These are phyloP conservation scores for Enteromius mattozi DNA, from an alignment of 2,797 vertebrate genomes.

Conservation along the genomic window DNA sequence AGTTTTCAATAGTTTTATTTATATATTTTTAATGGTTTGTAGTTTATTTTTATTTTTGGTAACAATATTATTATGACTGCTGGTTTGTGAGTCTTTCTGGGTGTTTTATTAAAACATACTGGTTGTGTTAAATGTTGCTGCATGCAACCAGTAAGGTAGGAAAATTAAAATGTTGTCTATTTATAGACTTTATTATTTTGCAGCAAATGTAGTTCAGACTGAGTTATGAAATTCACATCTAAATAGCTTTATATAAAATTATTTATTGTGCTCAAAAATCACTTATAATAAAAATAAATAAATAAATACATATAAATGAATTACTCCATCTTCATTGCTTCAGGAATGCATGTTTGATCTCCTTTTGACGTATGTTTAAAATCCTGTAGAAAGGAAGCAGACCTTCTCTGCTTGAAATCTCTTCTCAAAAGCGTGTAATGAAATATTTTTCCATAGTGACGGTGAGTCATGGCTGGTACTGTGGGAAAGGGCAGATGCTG, in stretches of 20 bases:
- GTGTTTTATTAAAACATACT: neutral
- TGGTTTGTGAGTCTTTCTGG: neutral
- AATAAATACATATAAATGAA: neutral
- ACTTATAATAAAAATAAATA: neutral
- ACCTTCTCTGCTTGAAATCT: neutral
- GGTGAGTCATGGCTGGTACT: slow-evolving; percentile 42
- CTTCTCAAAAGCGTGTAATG: slow-evolving; percentile 20
- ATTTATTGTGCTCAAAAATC: neutral
- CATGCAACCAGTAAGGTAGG: neutral
- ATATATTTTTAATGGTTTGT: neutral
- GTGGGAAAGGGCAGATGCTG: slow-evolving; percentile 16
- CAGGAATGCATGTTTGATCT: neutral
- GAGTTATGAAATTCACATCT: neutral
- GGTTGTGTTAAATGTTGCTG: neutral
- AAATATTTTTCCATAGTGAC: slow-evolving; percentile 33
- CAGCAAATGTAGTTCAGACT: neutral
- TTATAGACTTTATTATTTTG: neutral
- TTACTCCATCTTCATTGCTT: neutral
- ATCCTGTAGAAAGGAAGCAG: slow-evolving; percentile 9
- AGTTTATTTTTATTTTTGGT: neutral
- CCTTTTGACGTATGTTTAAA: neutral
- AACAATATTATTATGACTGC: neutral
- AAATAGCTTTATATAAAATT: neutral
- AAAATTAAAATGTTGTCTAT: neutral
- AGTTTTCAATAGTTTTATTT: no score